phyloP scores from a whole-genome alignment of 1,140 invertebrate genomes.

The Frieseomelitta varia region DNA sequence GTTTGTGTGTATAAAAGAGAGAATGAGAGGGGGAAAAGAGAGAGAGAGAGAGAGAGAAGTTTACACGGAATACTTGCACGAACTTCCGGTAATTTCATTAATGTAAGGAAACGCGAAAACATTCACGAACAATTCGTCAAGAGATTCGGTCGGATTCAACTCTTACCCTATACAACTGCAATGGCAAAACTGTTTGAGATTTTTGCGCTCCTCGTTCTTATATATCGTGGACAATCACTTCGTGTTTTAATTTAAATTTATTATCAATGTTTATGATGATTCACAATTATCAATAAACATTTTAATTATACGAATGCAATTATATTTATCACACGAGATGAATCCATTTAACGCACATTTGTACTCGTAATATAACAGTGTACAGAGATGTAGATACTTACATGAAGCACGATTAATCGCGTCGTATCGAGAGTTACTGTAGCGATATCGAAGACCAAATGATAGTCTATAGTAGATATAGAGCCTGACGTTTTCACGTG shows the following conservation, averaged over 20 bases:
- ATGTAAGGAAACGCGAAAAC: slow-evolving; percentile 13
- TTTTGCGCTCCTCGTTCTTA: neutral
- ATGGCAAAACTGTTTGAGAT: too few relatives aligned
- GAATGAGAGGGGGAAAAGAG: neutral
- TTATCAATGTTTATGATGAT: neutral
- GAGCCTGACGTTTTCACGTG: neutral
- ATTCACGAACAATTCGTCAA: neutral
- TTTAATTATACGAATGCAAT: slow-evolving; percentile 4
- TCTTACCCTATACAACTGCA: neutral
- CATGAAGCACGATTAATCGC: neutral
- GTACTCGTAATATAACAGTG: neutral
- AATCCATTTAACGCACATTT: neutral
- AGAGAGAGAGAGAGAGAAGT: neutral
- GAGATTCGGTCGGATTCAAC: neutral
- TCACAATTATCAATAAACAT: neutral
- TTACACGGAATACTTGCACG: slow-evolving; percentile 36
- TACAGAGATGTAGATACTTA: neutral
- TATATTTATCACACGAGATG: neutral
- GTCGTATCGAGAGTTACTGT: neutral
- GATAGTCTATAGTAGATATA: too few relatives aligned
- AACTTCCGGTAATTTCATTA: slow-evolving; percentile 50
- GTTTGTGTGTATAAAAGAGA: neutral
- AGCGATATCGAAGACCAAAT: neutral
- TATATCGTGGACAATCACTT: neutral
- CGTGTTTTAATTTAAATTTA: neutral